Conservation (phyloP, 1,140 invertebrate genomes). For the Neodiprion fabricii region DNA sequence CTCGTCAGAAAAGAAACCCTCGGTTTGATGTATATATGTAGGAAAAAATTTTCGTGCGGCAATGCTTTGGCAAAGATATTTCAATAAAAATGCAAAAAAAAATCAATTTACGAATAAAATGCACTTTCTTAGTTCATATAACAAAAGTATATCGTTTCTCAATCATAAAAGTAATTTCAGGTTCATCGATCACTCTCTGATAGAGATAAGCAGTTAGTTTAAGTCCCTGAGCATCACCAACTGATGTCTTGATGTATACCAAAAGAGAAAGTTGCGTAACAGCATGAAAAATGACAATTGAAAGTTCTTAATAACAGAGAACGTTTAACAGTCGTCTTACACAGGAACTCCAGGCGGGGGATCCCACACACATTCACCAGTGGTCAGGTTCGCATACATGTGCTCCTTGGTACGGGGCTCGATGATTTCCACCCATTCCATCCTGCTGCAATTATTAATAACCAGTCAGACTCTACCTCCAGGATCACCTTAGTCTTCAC, state of each 20-base stretch:
- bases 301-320: not conserved
- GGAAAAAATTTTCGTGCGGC: too few species aligned
- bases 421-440: slow-evolving; percentile 99
- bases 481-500: not conserved
- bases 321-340: slow-evolving; percentile 60
- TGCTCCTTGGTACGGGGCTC: slow-evolving; percentile 97
- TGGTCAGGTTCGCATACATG: slow-evolving; percentile 98
- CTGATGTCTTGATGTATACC: not conserved
- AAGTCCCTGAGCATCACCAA: not conserved
- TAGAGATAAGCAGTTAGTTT: too few species aligned
- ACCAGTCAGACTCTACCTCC: not conserved
- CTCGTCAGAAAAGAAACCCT: not conserved
- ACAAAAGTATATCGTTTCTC: too few species aligned
- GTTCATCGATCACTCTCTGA: too few species aligned
- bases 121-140: too few species aligned
- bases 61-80: too few species aligned
- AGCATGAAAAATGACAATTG: not conserved
- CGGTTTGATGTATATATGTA: not conserved
- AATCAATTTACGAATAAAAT: too few species aligned
- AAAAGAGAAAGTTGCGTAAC: not conserved
- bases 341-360: slow-evolving; percentile 82
- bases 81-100: too few species aligned
- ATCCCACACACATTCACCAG: slow-evolving; percentile 98
- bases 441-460: slow-evolving; percentile 65
- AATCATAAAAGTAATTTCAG: not conserved